These are phyloP conservation scores for Zenarchopterus dispar DNA, from an alignment of 2,797 vertebrate genomes.

Conservation along the genomic window DNA sequence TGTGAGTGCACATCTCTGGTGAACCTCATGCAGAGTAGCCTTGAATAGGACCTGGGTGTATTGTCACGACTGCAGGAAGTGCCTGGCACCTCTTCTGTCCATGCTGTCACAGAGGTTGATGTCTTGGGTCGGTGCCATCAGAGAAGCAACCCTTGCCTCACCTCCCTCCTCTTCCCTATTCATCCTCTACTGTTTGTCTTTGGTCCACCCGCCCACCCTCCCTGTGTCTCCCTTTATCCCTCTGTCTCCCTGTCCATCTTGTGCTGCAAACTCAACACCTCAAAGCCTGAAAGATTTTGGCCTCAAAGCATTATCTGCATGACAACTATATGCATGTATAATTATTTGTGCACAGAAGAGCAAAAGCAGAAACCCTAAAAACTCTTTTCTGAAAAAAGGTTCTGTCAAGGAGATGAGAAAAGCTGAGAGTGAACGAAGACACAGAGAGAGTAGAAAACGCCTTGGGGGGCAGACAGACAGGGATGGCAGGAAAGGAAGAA, in stretches of 20 bases:
- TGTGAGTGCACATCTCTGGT: slow-evolving; percentile 27
- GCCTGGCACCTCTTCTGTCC: slow-evolving; percentile 62
- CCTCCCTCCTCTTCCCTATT: neutral
- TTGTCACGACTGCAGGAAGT: slow-evolving; percentile 40
- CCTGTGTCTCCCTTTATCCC: slow-evolving; percentile 4
- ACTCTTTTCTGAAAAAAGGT: slow-evolving; percentile 33
- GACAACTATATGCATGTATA: slow-evolving; percentile 14
- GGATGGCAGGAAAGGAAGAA: slow-evolving; percentile 23
- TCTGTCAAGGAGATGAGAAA: slow-evolving; percentile 49
- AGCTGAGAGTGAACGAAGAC: slow-evolving; percentile 21
- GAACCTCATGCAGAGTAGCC: slow-evolving; percentile 24
- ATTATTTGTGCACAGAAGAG: neutral
- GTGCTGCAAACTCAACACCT: neutral
- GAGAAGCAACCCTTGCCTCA: slow-evolving; percentile 26
- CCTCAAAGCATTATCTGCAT: slow-evolving; percentile 25
- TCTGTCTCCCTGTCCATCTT: slow-evolving; percentile 42
- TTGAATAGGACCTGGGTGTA: slow-evolving; percentile 53
- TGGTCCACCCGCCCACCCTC: neutral
- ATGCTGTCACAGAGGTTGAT: slow-evolving; percentile 53
- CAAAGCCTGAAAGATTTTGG: slow-evolving; percentile 19
- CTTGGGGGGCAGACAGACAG: slow-evolving; percentile 10
- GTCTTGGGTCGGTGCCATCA: slow-evolving; percentile 59
- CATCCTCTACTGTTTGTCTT: slow-evolving; percentile 2
- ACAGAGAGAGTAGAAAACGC: slow-evolving; percentile 6
- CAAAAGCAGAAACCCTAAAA: slow-evolving; percentile 30